Percentiles rank a stretch among this genome's conserved stretches.
Evolutionary conservation across 2,888 invertebrate species (phyloP).

Genomic region (Elegia similella): DNA sequence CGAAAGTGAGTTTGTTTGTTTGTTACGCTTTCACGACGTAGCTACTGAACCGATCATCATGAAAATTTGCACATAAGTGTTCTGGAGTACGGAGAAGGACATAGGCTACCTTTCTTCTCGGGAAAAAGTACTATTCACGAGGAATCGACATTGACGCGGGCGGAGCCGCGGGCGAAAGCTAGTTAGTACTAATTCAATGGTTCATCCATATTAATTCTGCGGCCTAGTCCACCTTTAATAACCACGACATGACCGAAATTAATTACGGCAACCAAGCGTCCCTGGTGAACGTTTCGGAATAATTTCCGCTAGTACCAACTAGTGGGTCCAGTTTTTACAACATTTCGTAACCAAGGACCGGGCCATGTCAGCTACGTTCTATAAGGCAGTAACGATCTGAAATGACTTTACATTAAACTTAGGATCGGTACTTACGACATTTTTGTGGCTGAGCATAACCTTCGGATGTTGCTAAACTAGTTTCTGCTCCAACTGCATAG

Average conservation of each 20-base stretch:
- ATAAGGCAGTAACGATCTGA: background rate
- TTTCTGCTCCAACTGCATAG: background rate
- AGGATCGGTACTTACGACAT: background rate
- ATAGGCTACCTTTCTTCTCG: no score
- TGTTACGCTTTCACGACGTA: no score
- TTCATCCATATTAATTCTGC: background rate
- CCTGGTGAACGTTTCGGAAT: constrained; percentile 8
- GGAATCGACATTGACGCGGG: no score
- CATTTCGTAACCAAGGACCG: background rate
- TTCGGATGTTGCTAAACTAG: constrained; percentile 6
- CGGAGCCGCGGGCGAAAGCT: no score
- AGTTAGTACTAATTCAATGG: no score
- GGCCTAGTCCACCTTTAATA: background rate
- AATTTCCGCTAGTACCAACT: background rate
- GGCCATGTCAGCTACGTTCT: background rate
- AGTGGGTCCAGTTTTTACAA: constrained; percentile 11
- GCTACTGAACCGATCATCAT: no score
- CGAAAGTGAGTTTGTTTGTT: no score
- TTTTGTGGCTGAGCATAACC: constrained; percentile 3
- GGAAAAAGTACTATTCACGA: no score
- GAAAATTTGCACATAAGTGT: no score
- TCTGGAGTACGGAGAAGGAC: no score
- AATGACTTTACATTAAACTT: constrained; percentile 8
- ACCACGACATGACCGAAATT: constrained; percentile 2
- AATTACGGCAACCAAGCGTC: constrained; percentile 2